Conservation (phyloP, 2,888 invertebrate species). For the Thecophora atra region DNA sequence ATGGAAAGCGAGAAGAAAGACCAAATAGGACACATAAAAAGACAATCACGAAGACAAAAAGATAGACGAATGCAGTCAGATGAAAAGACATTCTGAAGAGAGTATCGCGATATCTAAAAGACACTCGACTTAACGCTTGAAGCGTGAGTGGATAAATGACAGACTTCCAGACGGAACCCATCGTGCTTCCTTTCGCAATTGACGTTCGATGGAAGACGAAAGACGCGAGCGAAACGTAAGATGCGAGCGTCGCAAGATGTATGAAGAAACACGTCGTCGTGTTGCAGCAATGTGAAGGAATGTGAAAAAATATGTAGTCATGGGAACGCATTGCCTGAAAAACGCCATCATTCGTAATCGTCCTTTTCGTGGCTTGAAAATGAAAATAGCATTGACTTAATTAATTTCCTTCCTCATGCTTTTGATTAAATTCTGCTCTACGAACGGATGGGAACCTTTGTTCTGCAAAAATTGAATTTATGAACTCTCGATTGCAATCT, state of each 20-base stretch:
- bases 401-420: neutral
- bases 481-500: neutral
- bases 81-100: neutral
- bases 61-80: constrained; percentile 7
- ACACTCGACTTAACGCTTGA: too few relatives aligned
- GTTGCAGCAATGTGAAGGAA: neutral
- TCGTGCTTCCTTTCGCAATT: neutral
- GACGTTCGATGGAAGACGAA: neutral
- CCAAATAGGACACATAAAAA: neutral
- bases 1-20: neutral
- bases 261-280: neutral
- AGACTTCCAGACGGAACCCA: neutral
- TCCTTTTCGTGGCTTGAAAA: too few relatives aligned
- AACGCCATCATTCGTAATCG: too few relatives aligned
- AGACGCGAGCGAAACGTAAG: neutral
- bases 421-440: neutral
- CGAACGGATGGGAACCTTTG: too few relatives aligned
- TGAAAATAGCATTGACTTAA: neutral
- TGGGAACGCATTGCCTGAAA: too few relatives aligned
- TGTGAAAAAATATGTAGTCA: neutral
- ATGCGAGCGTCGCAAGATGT: neutral
- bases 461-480: constrained; percentile 7
- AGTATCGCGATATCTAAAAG: neutral
- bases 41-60: neutral
- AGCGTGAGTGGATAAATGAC: too few relatives aligned